A percentile compares a stretch with the other conserved stretches of the same genome.
Conservation (phyloP, 2,113 vertebrate species). For the Motacilla alba region DNA sequence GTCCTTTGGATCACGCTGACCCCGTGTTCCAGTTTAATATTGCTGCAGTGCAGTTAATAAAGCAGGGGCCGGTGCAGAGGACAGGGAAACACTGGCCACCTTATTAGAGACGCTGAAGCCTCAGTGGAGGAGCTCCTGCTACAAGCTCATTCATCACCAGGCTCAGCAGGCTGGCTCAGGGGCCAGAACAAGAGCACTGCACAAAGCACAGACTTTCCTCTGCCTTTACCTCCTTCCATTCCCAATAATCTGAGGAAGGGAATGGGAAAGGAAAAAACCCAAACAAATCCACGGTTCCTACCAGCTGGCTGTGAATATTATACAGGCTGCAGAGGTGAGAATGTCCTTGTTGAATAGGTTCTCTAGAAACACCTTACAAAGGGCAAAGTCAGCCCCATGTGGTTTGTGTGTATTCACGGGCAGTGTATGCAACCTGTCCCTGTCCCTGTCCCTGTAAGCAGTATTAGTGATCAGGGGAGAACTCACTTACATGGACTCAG, state of each 20-base stretch:
- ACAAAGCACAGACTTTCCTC: neutral
- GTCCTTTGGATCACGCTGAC: neutral
- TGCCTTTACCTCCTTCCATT: slow-evolving; percentile 6
- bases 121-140: slow-evolving; percentile 7
- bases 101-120: slow-evolving; percentile 48
- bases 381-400: neutral
- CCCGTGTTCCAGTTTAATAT: slow-evolving; percentile 14
- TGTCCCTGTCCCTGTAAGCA: neutral
- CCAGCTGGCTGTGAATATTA: neutral
- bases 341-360: neutral
- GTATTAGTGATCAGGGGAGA: neutral
- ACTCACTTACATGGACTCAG: neutral
- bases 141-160: slow-evolving; percentile 56
- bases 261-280: neutral
- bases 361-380: neutral
- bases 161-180: neutral
- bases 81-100: neutral
- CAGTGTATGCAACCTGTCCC: neutral
- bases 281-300: neutral
- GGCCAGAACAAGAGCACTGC: neutral
- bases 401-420: neutral
- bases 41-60: slow-evolving; percentile 40
- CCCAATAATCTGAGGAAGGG: neutral
- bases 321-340: neutral
- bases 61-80: neutral